Evolutionary conservation across 2,113 vertebrate species (phyloP).

Genomic region (Chaetodon trifascialis): DNA sequence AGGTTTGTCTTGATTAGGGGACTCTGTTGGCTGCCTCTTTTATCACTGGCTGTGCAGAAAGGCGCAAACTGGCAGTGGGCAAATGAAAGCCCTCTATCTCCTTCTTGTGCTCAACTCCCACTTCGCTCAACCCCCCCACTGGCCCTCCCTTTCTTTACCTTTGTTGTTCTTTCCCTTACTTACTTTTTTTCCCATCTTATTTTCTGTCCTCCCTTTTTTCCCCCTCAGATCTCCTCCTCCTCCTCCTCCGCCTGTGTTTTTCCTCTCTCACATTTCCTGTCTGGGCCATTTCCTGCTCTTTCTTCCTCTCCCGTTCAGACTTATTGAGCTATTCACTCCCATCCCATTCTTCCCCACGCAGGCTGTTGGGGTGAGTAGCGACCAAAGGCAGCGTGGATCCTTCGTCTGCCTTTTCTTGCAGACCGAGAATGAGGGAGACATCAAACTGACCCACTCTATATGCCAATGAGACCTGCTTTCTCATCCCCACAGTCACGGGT

Average conservation of each 20-base stretch:
- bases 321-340: slow-evolving; percentile 46
- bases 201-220: background rate
- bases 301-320: slow-evolving; percentile 28
- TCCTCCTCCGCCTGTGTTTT: slow-evolving; percentile 7
- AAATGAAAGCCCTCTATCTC: slow-evolving; percentile 82
- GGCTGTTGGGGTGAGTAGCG: slow-evolving; percentile 21
- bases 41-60: slow-evolving; percentile 80
- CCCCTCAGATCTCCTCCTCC: background rate
- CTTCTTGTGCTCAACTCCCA: slow-evolving; percentile 55
- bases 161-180: slow-evolving; percentile 58
- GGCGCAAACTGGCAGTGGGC: slow-evolving; percentile 78
- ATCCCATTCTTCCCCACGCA: slow-evolving; percentile 21
- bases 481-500: slow-evolving; percentile 27
- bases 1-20: slow-evolving; percentile 83
- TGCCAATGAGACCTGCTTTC: slow-evolving; percentile 55
- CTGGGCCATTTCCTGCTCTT: slow-evolving; percentile 53
- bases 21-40: slow-evolving; percentile 78
- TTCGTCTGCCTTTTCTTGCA: slow-evolving; percentile 38
- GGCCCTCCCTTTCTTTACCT: slow-evolving; percentile 43
- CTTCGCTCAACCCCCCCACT: slow-evolving; percentile 31
- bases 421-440: slow-evolving; percentile 56
- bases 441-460: slow-evolving; percentile 51
- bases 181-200: slow-evolving; percentile 49
- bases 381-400: slow-evolving; percentile 30
- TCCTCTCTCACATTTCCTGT: slow-evolving; percentile 51